Evolutionary conservation across 1,140 invertebrate species (phyloP), one percentile per base, ranked within the genome.

Genomic region (Drosophila nigrodunni): DNA sequence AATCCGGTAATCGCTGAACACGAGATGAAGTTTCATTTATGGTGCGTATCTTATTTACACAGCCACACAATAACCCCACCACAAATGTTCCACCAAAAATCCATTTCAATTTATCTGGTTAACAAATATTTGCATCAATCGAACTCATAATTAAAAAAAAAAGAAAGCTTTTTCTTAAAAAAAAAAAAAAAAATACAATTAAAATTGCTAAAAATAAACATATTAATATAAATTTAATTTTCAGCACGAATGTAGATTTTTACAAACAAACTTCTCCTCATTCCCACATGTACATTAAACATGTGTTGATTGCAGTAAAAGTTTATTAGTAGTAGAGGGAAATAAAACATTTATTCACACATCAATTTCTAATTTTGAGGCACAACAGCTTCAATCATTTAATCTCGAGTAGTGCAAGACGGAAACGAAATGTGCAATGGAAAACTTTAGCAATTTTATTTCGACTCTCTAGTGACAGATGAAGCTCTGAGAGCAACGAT

Each of bases 41-140:
- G 55, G 50, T 54, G 44, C 70, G 34, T 67, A 43, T 59, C 70
- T 55, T 41, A 50, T 59, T 73, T 59, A 52, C 62, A 52, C 62
- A 66, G 62, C 18, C 18, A 46, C n/a, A 21, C 39, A 34, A 73
- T 67, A 68, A 39, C 59, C 21, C 18, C 8, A 15, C 18, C 6
- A 10, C 8, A 11, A 11, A 49, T 30, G 47, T 25, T 25, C 15
- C 46, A 21, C 15, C 10, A 49, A 18, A 49, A 49, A 11, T 21
- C 47, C 47, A 49, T 49, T 49, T 49, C 44, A 71, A 55, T 34
- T 43, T 30, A 50, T 35, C 21, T 34, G 9, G 13, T 43, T 30
- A 11, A 50, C 62, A 46, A 37, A 54, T 34, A 35, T 34, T 54
- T 10, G 50, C 30, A 54, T 39, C 37, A 7, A 39, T 39, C 7